Evolutionary conservation across 2,797 vertebrate genomes (phyloP), one percentile per base, ranked within the genome.

Genomic region (Urophycis tenuis): DNA sequence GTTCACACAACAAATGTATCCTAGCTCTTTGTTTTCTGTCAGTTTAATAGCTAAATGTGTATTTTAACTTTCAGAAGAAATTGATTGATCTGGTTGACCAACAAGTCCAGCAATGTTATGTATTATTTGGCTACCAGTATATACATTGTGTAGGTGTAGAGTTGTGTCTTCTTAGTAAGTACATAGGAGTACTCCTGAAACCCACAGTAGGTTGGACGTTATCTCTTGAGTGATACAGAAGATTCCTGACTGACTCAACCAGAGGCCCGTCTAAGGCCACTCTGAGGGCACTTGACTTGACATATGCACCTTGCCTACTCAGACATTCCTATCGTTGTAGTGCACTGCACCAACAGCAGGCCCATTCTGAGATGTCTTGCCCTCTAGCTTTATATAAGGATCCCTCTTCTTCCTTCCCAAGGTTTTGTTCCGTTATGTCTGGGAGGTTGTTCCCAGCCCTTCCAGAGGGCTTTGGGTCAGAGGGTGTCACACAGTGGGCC

Each of bases 181-280:
- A n/a, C n/a, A n/a, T n/a, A n/a, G n/a, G n/a, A n/a, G n/a, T n/a
- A n/a, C n/a, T n/a, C 19, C 74, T 81, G 73, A 75, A 25, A 74
- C 39, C 1, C 0, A 77, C 53, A 79, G 77, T 41, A 14, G 15
- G 45, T 78, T 84, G 83, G 22, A 60, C 6, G 9, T 53, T 22
- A 53, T 53, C 49, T 53, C 41, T 45, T 45, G 49, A 60, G 49
- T n/a, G n/a, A 7, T 60, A 22, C 49, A 64, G 60, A 29, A 64
- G 60, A 12, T 64, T 64, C 25, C 49, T 9, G 22, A n/a, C 49
- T 0, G 19, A 8, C 53, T 64, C 53, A 49, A 19, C 41, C 41
- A 19, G 41, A 49, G 41, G 41, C 49, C 49, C 7, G 49, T 60
- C 22, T 22, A 9, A 60, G 19, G 60, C 60, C 60, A 67, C n/a